Conservation (phyloP, 2,888 invertebrate species). For the Perdita meconis region DNA sequence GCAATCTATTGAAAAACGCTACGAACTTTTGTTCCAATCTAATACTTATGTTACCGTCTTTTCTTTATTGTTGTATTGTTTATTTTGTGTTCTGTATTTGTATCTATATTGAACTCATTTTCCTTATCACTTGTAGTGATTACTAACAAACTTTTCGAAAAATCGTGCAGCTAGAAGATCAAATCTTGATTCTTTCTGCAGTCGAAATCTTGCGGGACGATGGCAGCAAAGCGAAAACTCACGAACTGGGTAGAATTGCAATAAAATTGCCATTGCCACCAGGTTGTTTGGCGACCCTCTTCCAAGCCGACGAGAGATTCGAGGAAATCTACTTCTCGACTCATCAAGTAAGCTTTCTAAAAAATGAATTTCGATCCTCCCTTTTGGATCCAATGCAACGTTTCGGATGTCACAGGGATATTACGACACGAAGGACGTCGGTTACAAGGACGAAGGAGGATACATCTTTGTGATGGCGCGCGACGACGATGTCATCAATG, state of each 20-base stretch:
- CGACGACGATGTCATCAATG: slow-evolving; percentile 97
- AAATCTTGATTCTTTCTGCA: slow-evolving; percentile 76
- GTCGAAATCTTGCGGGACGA: slow-evolving; percentile 89
- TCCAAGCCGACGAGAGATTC: slow-evolving; percentile 92
- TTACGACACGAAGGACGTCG: slow-evolving; percentile 98
- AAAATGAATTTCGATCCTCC: too few relatives aligned
- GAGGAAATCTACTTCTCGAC: slow-evolving; percentile 92
- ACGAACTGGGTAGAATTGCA: slow-evolving; percentile 93
- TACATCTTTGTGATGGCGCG: slow-evolving; percentile 95
- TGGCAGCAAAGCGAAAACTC: slow-evolving; percentile 88
- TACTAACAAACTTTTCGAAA: too few relatives aligned
- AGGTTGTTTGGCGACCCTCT: slow-evolving; percentile 93
- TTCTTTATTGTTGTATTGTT: neutral
- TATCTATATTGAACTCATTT: too few relatives aligned
- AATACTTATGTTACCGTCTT: too few relatives aligned
- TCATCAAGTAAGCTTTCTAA: slow-evolving; percentile 88
- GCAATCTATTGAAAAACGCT: too few relatives aligned
- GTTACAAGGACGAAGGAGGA: slow-evolving; percentile 92
- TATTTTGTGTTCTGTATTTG: too few relatives aligned
- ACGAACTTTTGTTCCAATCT: too few relatives aligned
- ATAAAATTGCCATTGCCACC: slow-evolving; percentile 95
- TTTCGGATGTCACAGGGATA: slow-evolving; percentile 88
- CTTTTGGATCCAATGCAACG: too few relatives aligned
- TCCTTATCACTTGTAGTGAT: too few relatives aligned
- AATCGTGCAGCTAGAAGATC: too few relatives aligned